Conservation (phyloP, 2,797 vertebrate genomes). For the Coreius guichenoti region DNA sequence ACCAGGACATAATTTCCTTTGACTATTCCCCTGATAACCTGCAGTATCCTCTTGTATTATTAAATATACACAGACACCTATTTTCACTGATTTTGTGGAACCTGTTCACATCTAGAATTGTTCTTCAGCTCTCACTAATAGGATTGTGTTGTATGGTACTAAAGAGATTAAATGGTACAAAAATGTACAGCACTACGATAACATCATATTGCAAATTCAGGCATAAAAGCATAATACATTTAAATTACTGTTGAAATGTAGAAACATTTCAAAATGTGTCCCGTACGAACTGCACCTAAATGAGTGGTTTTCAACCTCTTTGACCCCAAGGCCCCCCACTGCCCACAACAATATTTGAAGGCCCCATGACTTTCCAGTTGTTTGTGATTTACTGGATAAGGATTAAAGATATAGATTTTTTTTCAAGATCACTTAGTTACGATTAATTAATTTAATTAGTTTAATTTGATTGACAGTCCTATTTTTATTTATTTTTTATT, state of each 20-base stretch:
- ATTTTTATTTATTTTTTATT: background rate
- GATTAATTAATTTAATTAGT: background rate
- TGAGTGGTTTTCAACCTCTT: background rate
- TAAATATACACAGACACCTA: background rate
- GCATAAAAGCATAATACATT: background rate
- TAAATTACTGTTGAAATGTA: background rate
- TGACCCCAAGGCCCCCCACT: background rate
- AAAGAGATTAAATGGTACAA: background rate
- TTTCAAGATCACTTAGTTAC: background rate
- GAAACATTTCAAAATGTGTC: background rate
- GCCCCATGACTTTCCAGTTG: background rate
- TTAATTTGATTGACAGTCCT: background rate
- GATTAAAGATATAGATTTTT: background rate
- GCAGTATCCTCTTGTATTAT: conserved; percentile 3
- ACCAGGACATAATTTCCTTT: conserved; percentile 19
- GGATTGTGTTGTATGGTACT: background rate
- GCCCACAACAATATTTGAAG: background rate
- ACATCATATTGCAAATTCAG: background rate
- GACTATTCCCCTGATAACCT: conserved; percentile 1
- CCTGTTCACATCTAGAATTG: background rate
- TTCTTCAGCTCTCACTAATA: background rate
- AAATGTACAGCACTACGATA: background rate
- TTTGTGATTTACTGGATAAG: background rate
- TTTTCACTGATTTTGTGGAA: background rate
- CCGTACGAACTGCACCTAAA: background rate